These are phyloP conservation scores for Syngnathus acus DNA, from an alignment of 2,797 vertebrate genomes.

Conservation along the genomic window DNA sequence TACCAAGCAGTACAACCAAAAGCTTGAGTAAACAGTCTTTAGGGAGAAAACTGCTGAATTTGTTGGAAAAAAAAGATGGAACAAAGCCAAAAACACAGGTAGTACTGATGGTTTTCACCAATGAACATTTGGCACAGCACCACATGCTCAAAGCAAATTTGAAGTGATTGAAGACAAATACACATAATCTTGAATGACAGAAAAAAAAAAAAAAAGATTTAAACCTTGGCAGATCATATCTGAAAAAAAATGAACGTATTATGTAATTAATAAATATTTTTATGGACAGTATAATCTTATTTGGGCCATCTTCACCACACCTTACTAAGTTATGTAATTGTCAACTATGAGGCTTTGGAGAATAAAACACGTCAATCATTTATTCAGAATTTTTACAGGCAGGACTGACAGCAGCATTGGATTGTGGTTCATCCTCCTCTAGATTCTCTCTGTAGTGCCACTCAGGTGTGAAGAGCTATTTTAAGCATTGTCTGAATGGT, in stretches of 20 bases:
- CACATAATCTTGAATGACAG: background rate
- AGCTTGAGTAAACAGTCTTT: background rate
- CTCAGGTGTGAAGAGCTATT: slow-evolving; percentile 57
- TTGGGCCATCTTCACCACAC: background rate
- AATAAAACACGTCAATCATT: slow-evolving; percentile 53
- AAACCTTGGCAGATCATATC: background rate
- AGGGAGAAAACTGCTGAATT: background rate
- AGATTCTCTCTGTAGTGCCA: slow-evolving; percentile 46
- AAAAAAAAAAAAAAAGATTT: background rate
- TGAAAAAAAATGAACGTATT: background rate
- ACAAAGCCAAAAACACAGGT: slow-evolving; percentile 22
- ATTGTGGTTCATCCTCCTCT: slow-evolving; percentile 47
- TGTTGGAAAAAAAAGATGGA: too few relatives aligned
- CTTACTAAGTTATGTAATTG: slow-evolving; percentile 41
- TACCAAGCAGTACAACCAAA: background rate
- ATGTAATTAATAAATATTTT: background rate
- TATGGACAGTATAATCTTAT: background rate
- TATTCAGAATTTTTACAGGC: slow-evolving; percentile 42
- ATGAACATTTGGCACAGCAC: too few relatives aligned
- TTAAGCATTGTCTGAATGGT: slow-evolving; percentile 53
- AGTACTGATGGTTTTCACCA: too few relatives aligned
- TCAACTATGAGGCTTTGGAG: slow-evolving; percentile 39
- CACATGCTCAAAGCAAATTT: too few relatives aligned
- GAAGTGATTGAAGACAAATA: too few relatives aligned
- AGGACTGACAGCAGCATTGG: slow-evolving; percentile 38